phyloP scores from a whole-genome alignment of 2,888 invertebrate genomes.

The Tetheella fluctuosa region DNA sequence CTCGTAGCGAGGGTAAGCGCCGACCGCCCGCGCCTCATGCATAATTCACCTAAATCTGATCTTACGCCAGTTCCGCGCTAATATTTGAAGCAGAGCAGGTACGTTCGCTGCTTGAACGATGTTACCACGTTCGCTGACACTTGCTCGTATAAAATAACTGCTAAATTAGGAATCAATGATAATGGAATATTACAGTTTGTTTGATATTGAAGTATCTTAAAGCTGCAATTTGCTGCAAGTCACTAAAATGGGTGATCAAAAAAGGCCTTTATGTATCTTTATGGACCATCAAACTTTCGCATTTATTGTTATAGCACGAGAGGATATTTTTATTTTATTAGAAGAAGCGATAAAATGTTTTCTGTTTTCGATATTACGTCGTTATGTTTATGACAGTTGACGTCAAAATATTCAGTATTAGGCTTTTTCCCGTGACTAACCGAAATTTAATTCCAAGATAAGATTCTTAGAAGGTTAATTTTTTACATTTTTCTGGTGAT shows the following conservation, averaged over 20 bases:
- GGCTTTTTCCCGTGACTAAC: too few species aligned
- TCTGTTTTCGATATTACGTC: too few species aligned
- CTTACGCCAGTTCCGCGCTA: constrained; percentile 13
- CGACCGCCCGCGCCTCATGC: constrained; percentile 6
- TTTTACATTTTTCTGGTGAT: not conserved
- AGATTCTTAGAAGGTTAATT: not conserved
- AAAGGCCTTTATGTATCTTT: not conserved
- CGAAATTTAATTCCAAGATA: not conserved
- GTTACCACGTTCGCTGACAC: not conserved
- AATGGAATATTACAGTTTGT: not conserved
- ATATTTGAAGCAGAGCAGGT: constrained; percentile 13
- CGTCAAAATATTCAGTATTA: too few species aligned
- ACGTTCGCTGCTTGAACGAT: too few species aligned
- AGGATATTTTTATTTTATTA: too few species aligned
- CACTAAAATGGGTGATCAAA: not conserved
- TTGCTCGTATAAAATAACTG: not conserved
- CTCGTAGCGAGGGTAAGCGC: constrained; percentile 11
- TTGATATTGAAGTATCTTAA: not conserved
- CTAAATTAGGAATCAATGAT: not conserved
- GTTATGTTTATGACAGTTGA: too few species aligned
- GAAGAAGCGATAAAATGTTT: too few species aligned
- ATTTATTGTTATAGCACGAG: too few species aligned
- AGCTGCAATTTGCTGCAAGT: not conserved
- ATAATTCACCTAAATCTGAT: constrained; percentile 16
- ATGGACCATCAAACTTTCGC: too few species aligned